A percentile compares a stretch with the other conserved stretches of the same genome.
These are phyloP conservation scores for Falcunculus frontatus DNA, from an alignment of 2,113 vertebrate species.

Conservation along the genomic window DNA sequence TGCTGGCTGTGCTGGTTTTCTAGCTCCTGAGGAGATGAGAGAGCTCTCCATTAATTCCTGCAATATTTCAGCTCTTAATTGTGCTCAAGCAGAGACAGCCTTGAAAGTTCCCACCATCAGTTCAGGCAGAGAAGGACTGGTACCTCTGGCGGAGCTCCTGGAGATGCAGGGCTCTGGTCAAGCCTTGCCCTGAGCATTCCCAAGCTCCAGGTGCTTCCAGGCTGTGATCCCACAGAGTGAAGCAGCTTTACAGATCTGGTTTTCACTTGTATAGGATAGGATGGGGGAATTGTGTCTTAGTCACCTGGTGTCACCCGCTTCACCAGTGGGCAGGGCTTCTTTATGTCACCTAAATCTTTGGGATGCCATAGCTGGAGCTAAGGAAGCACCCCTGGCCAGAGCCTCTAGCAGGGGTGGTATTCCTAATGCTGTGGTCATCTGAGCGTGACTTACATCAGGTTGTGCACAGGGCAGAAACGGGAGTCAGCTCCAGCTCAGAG, in stretches of 20 bases:
- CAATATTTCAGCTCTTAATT: constrained; percentile 55
- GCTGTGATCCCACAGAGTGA: neutral
- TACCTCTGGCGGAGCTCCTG: neutral
- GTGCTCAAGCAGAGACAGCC: constrained; percentile 1
- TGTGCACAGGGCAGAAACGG: neutral
- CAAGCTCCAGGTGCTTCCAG: neutral
- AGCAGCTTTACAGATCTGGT: rapidly evolving
- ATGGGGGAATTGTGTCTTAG: rapidly evolving
- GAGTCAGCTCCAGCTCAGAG: neutral
- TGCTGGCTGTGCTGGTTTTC: constrained; percentile 7
- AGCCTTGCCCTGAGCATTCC: neutral
- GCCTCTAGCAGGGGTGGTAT: neutral
- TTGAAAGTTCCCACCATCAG: neutral
- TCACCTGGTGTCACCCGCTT: neutral
- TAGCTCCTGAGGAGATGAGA: constrained; percentile 31
- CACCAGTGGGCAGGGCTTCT: rapidly evolving
- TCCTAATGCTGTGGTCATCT: neutral
- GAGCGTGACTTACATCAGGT: neutral
- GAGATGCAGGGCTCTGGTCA: neutral
- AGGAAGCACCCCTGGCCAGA: neutral
- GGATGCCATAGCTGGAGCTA: neutral
- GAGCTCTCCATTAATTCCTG: constrained; percentile 44
- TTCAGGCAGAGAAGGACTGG: neutral
- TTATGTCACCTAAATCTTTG: neutral
- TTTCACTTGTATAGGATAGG: neutral